Evolutionary conservation across 2,888 invertebrate genomes (phyloP).

Genomic region (Leucophora obtusa): DNA sequence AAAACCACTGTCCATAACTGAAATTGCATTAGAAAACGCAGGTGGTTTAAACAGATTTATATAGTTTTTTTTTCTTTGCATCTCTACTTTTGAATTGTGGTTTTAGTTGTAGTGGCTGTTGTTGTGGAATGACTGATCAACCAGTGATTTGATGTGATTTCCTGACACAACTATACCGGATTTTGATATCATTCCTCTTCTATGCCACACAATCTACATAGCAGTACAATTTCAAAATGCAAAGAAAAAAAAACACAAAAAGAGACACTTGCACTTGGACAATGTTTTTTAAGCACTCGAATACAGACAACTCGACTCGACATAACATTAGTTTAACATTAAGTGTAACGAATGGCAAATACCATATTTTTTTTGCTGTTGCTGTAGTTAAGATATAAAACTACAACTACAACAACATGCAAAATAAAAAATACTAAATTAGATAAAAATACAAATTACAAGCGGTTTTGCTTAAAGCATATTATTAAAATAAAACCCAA

Average conservation of each 20-base stretch:
- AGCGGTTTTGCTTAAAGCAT: slow-evolving; percentile 64
- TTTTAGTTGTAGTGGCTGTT: slow-evolving; percentile 39
- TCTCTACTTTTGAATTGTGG: slow-evolving; percentile 50
- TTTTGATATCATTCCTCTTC: slow-evolving; percentile 62
- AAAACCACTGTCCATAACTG: slow-evolving; percentile 30
- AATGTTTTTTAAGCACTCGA: slow-evolving; percentile 49
- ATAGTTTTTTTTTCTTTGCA: slow-evolving; percentile 21
- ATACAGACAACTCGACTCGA: slow-evolving; percentile 27
- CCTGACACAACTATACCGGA: slow-evolving; percentile 69
- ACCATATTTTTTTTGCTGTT: slow-evolving; percentile 30
- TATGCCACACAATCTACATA: background rate
- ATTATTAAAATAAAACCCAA: slow-evolving; percentile 55
- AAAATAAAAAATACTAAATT: slow-evolving; percentile 54
- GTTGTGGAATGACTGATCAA: slow-evolving; percentile 68
- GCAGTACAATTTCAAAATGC: background rate
- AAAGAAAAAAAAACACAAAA: background rate
- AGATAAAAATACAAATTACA: slow-evolving; percentile 65
- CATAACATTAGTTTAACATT: slow-evolving; percentile 55
- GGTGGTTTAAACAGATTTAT: slow-evolving; percentile 68
- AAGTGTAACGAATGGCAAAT: slow-evolving; percentile 69
- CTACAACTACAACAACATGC: slow-evolving; percentile 30
- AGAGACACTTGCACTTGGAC: slow-evolving; percentile 54
- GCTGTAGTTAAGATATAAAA: slow-evolving; percentile 69
- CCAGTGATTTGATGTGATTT: slow-evolving; percentile 74
- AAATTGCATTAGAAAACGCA: slow-evolving; percentile 65